phyloP scores from a whole-genome alignment of 2,797 vertebrate species.

The Avahi laniger region DNA sequence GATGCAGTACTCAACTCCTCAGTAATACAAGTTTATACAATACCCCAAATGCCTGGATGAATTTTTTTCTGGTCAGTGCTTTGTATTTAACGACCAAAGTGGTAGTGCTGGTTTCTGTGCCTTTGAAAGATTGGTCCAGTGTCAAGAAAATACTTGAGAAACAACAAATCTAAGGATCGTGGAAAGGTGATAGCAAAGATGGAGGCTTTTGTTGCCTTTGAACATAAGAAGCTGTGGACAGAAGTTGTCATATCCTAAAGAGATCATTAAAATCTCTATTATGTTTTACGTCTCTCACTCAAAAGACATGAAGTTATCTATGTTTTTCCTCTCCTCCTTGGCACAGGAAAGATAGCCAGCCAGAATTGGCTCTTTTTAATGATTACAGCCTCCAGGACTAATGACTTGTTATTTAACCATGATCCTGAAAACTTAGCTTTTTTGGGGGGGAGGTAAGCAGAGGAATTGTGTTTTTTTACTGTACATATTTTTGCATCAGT shows the following conservation, averaged over 20 bases:
- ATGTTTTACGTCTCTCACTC: not conserved
- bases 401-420: not conserved
- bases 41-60: not conserved
- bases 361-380: not conserved
- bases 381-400: not conserved
- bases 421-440: not conserved
- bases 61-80: not conserved
- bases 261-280: accelerated
- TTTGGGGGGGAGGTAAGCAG: not conserved
- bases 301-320: not conserved
- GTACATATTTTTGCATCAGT: not conserved
- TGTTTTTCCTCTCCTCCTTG: not conserved
- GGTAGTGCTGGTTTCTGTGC: not conserved
- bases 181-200: no score
- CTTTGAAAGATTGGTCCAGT: not conserved
- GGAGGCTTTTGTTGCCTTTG: not conserved
- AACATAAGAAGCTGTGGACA: not conserved
- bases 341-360: not conserved
- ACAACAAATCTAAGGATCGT: accelerated
- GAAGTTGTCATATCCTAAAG: accelerated
- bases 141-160: not conserved
- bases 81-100: not conserved
- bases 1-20: not conserved
- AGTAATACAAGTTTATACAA: not conserved
- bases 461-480: not conserved